These are phyloP conservation scores for Pseudopipra pipra DNA, from an alignment of 2,113 vertebrate genomes.

Conservation along the genomic window DNA sequence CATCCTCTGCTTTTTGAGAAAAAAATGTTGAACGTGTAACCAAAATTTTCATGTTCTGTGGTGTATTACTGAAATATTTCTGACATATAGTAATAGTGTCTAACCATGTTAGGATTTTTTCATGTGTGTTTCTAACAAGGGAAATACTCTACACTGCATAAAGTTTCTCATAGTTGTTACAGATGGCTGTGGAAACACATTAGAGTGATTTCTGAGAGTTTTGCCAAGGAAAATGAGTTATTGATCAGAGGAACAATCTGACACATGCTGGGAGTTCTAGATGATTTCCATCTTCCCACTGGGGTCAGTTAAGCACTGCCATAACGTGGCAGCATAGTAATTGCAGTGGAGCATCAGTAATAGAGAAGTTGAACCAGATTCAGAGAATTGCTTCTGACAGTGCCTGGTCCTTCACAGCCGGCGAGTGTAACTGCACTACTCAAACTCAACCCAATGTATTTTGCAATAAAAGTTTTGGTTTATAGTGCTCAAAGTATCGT, in stretches of 20 bases:
- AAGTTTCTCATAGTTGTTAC: background rate
- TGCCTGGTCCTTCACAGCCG: background rate
- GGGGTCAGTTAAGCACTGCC: background rate
- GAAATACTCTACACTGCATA: background rate
- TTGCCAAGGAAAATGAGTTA: background rate
- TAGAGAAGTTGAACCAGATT: background rate
- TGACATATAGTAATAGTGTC: background rate
- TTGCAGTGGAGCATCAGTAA: background rate
- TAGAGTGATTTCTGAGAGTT: background rate
- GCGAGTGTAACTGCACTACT: background rate
- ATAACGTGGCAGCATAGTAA: background rate
- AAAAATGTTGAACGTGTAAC: background rate
- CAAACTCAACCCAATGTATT: background rate
- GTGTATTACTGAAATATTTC: background rate
- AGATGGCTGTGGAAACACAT: background rate
- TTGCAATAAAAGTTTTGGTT: background rate
- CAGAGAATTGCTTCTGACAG: background rate
- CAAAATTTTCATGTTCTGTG: background rate
- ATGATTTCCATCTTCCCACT: background rate
- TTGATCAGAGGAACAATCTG: background rate
- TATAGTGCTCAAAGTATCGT: background rate
- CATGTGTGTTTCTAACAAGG: background rate
- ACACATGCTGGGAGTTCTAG: background rate
- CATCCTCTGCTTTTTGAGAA: background rate
- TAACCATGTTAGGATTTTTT: background rate